Base-by-base conservation (phyloP, 1,140 invertebrate genomes). In the Notospermus geniculatus region DNA sequence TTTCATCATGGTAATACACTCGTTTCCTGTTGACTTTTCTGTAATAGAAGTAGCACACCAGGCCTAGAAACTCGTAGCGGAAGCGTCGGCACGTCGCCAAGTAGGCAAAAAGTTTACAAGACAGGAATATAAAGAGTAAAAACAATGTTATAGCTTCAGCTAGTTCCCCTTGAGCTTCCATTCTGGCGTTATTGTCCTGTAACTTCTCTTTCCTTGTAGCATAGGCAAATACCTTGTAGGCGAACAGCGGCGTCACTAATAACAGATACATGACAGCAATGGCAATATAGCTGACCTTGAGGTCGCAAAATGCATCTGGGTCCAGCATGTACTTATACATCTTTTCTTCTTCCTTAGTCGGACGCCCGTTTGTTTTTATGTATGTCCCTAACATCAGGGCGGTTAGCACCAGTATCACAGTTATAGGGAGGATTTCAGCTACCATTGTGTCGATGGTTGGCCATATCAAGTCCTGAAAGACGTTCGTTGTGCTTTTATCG, bases 381-480 rank as follows among this genome's bases (percentile, higher is more conserved):
- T 56, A 50, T 28, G 65, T 67, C 2, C 60, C 53, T 17, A 61
- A 25, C 58, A 65, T 67, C 29, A 67, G 56, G 50, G 55, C 46
- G 29, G 54, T 60, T 19, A 62, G 43, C 45, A 67, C 64, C 23
- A 62, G 39, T 59, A 57, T 65, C 22, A 70, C 52, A 2, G 72
- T 23, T 2, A 72, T 52, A 1, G 78, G 78, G 9, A 77, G 50
- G 17, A 73, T 29, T 30, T 73, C 65, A 54, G 62, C 57, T 4
- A 76, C 62, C 9, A 69, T 29, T 25, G 71, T 57, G 54, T 74
- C 66, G n/a, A 79, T 63, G 5, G 66, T 54, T 29, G 76, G 76
- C 71, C 74, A 73, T 25, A 77, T 68, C 36, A 62, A 50, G 39
- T 72, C 66, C 2, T 67, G 55, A 62, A 76, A 76, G 28, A 66